Evolutionary conservation across 2,113 vertebrate species (phyloP).

Genomic region (Salvelinus sp.): DNA sequence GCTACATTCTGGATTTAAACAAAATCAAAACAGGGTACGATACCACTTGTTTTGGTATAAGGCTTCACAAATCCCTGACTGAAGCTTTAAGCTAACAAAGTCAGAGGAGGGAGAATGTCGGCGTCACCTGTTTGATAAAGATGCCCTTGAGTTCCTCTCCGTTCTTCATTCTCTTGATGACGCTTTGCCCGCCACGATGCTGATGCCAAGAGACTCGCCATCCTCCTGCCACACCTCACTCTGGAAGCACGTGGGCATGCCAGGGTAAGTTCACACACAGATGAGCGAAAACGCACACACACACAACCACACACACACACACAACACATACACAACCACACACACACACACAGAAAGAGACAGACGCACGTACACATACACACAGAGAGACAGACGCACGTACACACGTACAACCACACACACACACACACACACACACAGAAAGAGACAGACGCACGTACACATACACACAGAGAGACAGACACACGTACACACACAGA

Average conservation of each 20-base stretch:
- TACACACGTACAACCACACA: neutral
- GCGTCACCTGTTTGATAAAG: conserved; percentile 92
- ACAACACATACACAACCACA: neutral
- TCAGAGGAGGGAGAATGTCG: no score
- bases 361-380: neutral
- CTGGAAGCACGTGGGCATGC: conserved; percentile 58
- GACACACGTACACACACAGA: neutral
- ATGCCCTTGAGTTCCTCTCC: conserved; percentile 97
- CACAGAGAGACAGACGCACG: no score
- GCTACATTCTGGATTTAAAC: no score
- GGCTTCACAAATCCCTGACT: no score
- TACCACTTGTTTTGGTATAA: no score
- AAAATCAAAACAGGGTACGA: no score
- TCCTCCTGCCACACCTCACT: conserved; percentile 87
- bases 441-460: neutral
- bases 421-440: no score
- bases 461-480: neutral
- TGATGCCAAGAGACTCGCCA: conserved; percentile 88
- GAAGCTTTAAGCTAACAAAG: no score
- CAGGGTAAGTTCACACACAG: neutral
- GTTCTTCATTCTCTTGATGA: conserved; percentile 94
- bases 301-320: no score
- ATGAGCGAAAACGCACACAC: no score
- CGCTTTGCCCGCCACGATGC: conserved; percentile 92
- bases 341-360: neutral